phyloP scores from a whole-genome alignment of 2,113 vertebrate species.

The Coptodon bakossiorum region DNA sequence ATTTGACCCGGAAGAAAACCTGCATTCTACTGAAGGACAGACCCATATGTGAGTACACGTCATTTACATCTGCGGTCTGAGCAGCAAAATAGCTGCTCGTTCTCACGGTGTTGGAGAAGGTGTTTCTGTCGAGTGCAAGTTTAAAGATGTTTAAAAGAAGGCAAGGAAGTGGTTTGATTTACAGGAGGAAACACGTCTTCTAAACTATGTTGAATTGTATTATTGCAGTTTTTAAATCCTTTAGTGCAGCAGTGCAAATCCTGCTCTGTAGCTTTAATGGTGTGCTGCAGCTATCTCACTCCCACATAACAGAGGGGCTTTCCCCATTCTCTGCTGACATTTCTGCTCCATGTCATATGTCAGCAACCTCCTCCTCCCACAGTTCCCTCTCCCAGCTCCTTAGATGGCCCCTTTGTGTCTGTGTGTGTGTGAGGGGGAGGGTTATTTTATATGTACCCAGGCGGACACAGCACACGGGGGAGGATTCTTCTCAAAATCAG shows the following conservation, averaged over 20 bases:
- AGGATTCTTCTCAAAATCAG: conserved; percentile 36
- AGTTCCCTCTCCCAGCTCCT: conserved; percentile 44
- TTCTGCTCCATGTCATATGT: conserved; percentile 60
- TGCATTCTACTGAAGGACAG: conserved; percentile 66
- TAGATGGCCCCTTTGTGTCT: conserved; percentile 48
- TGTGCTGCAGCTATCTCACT: neutral
- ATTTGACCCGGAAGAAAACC: conserved; percentile 70
- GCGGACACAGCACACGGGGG: conserved; percentile 19
- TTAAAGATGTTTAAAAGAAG: neutral
- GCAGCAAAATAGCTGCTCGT: neutral
- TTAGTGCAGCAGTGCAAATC: neutral
- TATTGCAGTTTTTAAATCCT: neutral
- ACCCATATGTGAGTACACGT: conserved; percentile 68
- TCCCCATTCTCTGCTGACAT: conserved; percentile 44
- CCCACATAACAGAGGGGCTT: conserved; percentile 42
- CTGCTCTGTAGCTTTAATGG: conserved; percentile 16
- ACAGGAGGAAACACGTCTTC: neutral
- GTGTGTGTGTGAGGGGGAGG: neutral
- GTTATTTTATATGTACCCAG: neutral
- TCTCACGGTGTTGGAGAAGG: neutral
- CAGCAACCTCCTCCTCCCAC: conserved; percentile 51
- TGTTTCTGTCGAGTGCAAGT: neutral
- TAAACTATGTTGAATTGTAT: neutral
- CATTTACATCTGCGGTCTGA: neutral
- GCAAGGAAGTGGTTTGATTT: neutral